Evolutionary conservation across 2,797 vertebrate genomes (phyloP).

Genomic region (Gouania willdenowi): DNA sequence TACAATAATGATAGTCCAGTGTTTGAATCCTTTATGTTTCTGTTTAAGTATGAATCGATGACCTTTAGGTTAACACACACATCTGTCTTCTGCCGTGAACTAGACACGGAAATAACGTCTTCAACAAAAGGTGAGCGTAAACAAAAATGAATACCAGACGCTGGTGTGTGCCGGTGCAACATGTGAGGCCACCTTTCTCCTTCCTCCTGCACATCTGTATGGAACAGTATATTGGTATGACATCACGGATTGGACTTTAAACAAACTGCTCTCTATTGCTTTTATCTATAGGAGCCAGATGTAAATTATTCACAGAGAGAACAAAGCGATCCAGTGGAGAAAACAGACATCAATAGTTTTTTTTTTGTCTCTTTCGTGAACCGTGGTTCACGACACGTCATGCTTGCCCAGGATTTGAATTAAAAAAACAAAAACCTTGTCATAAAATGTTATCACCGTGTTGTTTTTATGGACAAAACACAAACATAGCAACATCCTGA

Average conservation of each 20-base stretch:
- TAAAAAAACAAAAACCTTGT: no score
- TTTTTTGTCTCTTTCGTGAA: not conserved
- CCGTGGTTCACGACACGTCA: not conserved
- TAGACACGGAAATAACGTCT: slow-evolving; percentile 1
- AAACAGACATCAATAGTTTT: slow-evolving; percentile 12
- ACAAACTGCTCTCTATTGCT: slow-evolving; percentile 51
- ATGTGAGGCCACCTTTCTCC: slow-evolving; percentile 34
- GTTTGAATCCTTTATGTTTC: not conserved
- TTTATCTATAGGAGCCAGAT: slow-evolving; percentile 56
- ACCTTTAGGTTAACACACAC: no score
- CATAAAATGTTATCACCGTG: slow-evolving; percentile 38
- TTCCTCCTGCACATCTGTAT: slow-evolving; percentile 33
- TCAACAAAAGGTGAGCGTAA: slow-evolving; percentile 34
- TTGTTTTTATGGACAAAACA: slow-evolving; percentile 49
- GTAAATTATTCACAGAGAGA: slow-evolving; percentile 38
- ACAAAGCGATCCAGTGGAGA: slow-evolving; percentile 26
- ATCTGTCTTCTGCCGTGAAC: slow-evolving; percentile 16
- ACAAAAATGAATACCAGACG: slow-evolving; percentile 37
- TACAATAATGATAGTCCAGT: no score
- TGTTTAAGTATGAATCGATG: no score
- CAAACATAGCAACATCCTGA: slow-evolving; percentile 40
- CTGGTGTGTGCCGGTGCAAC: slow-evolving; percentile 3
- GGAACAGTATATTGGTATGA: slow-evolving; percentile 34
- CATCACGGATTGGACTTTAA: slow-evolving; percentile 43
- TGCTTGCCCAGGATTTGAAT: not conserved